Conservation (phyloP, 2,888 invertebrate genomes). For the Meiosimyza decipiens region DNA sequence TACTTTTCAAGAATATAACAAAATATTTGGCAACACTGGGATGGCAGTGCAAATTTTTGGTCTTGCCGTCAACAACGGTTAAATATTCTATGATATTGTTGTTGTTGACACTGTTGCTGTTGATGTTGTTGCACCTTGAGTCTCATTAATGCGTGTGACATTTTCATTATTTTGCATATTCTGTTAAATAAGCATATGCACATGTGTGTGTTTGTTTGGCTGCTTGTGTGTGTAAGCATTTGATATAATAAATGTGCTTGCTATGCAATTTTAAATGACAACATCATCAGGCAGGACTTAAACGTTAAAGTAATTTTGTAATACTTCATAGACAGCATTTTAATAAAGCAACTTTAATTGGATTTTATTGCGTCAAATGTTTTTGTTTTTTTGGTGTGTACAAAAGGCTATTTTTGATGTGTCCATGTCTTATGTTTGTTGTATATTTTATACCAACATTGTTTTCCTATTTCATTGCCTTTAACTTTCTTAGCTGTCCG, state of each 20-base stretch:
- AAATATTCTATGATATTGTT: conserved; percentile 2
- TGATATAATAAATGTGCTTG: conserved; percentile 31
- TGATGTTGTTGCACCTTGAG: conserved; percentile 48
- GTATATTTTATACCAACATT: too few species aligned
- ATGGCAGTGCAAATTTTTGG: conserved; percentile 1
- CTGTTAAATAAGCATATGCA: conserved; percentile 35
- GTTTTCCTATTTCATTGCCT: too few species aligned
- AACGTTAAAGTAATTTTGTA: too few species aligned
- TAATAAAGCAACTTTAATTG: too few species aligned
- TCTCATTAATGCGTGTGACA: conserved; percentile 64
- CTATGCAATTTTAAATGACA: conserved; percentile 24
- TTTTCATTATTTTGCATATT: conserved; percentile 56
- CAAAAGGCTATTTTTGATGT: too few species aligned
- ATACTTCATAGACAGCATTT: too few species aligned
- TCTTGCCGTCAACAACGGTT: conserved; percentile 13
- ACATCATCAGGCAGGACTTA: too few species aligned
- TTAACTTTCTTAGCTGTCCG: too few species aligned
- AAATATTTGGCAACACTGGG: conserved; percentile 21
- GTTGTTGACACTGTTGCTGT: conserved; percentile 23
- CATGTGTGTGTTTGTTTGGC: too few species aligned
- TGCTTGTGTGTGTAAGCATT: conserved; percentile 1
- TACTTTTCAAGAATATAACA: conserved; percentile 25
- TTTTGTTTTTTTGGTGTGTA: too few species aligned
- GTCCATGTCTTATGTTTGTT: too few species aligned
- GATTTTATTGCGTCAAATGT: too few species aligned